Evolutionary conservation across 1,140 invertebrate genomes (phyloP), one percentile per base, ranked within the genome.

Genomic region (Leptinotarsa texana): DNA sequence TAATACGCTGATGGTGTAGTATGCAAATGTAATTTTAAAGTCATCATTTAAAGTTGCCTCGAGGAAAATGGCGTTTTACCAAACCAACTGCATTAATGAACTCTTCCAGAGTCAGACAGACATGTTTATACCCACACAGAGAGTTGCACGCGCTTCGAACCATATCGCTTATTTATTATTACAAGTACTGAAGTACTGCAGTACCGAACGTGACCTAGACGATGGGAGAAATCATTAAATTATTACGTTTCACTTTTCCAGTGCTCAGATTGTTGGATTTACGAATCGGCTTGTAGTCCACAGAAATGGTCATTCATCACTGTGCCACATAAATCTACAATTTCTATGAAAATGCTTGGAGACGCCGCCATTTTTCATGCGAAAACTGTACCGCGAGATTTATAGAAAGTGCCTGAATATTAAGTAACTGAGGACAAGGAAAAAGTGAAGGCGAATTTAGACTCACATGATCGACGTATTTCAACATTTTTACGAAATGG

Each of bases 161-260:
- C 82, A 83, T 83, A 83, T 83, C 82, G 81, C 77, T 82, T 83
- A 83, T 83, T 83, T 83, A 83, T 83, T 83, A 80, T 80, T 83
- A 80, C 82, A 82, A 81, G 80, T 83, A 80, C 77, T 65, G 51
- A 57, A 57, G 51, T 73, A 33, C 27, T 65, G 63, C 80, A 77
- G 81, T 78, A 78, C 73, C 75, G 80, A 83, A 83, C 82, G 82
- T 83, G 82, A 83, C 82, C 81, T 80, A 82, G 81, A 82, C 81
- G 80, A 82, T 80, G 80, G 80, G 81, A 82, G 81, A 83, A 83
- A 82, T 82, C 81, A 80, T 74, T 81, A 80, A 82, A 82, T 83
- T 83, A 83, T 82, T 78, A 75, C 79, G 75, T 79, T 80, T 80
- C 66, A 75, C 71, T 77, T 79, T 76, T 76, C 70, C 70, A 48